These are phyloP conservation scores for Natator depressus DNA, from an alignment of 2,113 vertebrate genomes.

Conservation along the genomic window DNA sequence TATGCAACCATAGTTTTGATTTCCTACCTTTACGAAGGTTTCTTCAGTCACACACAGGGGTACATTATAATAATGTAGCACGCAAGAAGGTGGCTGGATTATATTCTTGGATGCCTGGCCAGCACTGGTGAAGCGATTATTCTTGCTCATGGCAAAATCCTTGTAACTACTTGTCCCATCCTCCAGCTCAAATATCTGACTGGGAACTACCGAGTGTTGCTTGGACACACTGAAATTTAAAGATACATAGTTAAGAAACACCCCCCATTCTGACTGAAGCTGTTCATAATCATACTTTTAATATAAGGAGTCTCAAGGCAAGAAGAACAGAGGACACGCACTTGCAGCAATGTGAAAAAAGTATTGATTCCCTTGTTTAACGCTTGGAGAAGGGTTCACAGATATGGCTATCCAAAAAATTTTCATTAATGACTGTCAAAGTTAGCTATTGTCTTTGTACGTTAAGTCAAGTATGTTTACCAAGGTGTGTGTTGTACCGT, in stretches of 20 bases:
- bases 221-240: constrained; percentile 88
- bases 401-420: not conserved
- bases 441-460: not conserved
- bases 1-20: not conserved
- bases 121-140: constrained; percentile 96
- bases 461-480: not conserved
- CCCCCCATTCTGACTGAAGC: not conserved
- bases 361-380: not conserved
- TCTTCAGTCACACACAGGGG: constrained; percentile 92
- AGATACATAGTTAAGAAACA: constrained; percentile 2
- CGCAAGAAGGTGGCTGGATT: constrained; percentile 96
- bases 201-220: constrained; percentile 95
- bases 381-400: not conserved
- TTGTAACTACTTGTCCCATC: constrained; percentile 96
- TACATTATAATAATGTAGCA: constrained; percentile 96
- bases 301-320: not conserved
- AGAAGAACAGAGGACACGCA: not conserved
- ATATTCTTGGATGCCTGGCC: constrained; percentile 98
- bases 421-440: not conserved
- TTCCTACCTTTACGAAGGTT: constrained; percentile 88
- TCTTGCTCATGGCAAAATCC: constrained; percentile 97
- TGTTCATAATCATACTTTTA: not conserved
- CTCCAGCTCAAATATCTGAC: constrained; percentile 95
- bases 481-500: not conserved
- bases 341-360: not conserved